Conservation (phyloP, 2,797 vertebrate species). For the Tadarida brasiliensis region DNA sequence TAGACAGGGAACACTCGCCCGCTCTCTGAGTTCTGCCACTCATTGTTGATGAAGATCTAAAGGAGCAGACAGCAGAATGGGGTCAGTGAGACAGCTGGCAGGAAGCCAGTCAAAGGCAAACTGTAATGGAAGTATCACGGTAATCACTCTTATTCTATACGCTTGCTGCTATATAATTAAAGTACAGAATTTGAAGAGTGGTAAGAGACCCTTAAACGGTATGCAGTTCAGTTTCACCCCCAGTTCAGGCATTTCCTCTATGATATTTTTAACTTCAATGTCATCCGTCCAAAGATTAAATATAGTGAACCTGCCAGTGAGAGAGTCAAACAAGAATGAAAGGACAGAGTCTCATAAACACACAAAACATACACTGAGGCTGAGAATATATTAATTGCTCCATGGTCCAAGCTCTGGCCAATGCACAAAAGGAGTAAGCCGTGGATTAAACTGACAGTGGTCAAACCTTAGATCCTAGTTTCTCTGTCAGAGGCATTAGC, state of each 20-base stretch:
- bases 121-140: not conserved
- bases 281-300: slow-evolving; percentile 42
- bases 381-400: not conserved
- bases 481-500: not conserved
- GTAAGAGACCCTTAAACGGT: not conserved
- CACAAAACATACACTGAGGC: not conserved
- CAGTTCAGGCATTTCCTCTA: not conserved
- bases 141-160: not conserved
- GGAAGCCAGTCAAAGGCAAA: not conserved
- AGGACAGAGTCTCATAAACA: not conserved
- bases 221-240: not conserved
- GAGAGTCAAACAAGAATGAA: not conserved
- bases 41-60: slow-evolving; percentile 99
- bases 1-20: slow-evolving; percentile 94
- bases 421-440: not conserved
- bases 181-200: not conserved
- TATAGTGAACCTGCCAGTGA: not conserved
- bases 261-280: not conserved
- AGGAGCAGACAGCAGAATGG: slow-evolving; percentile 57
- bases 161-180: not conserved
- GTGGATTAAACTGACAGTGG: not conserved
- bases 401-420: not conserved
- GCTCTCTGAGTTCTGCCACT: slow-evolving; percentile 98
- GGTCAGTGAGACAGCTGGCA: not conserved
- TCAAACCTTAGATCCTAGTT: not conserved